Base-by-base conservation (phyloP, 2,888 invertebrate genomes). In the Latheticus oryzae region DNA sequence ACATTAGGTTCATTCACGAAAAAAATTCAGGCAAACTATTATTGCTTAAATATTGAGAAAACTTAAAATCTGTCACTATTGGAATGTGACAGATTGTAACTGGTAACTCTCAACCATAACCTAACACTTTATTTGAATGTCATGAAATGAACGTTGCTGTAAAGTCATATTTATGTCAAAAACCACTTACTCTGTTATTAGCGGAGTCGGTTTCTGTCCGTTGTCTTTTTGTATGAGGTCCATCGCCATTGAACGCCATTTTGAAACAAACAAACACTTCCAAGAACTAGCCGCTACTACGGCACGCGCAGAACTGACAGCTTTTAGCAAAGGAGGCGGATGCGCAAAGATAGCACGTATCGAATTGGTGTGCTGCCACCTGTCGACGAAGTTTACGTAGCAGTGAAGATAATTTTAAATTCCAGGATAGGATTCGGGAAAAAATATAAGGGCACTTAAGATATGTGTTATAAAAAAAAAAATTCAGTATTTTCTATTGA, bases 231-330 rank as follows among this genome's bases (percentile, higher is more conserved):
- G 74, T 76, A 65, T 78, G 78, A 60, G 80, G 79, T 63, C 85
- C 84, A 82, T 85, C 85, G 76, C 86, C 86, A 82, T 86, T 86
- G 83, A 85, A 86, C 85, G 86, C 85, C 86, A 86, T 86, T 79
- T 81, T 85, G 82, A 79, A 84, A 82, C 83, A 85, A 83, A 82
- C 82, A 81, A 70, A 61, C 64, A 53, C 58, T 55, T 24, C 50
- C 59, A 66, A 69, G 61, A 68, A 72, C 74, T 68, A 62, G 64
- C 69, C 73, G 68, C 70, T 66, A 60, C 69, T 55, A 74, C 73
- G 70, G 72, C 73, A 76, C 77, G 76, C 77, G 74, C 74, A 74
- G 69, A 75, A 78, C 78, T 77, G 73, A 70, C 73, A 72, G 52
- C 56, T 64, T 64, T 59, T 52, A 57, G 58, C 32, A 43, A 58